Conservation (phyloP, 2,888 invertebrate species). For the Apoda limacodes region DNA sequence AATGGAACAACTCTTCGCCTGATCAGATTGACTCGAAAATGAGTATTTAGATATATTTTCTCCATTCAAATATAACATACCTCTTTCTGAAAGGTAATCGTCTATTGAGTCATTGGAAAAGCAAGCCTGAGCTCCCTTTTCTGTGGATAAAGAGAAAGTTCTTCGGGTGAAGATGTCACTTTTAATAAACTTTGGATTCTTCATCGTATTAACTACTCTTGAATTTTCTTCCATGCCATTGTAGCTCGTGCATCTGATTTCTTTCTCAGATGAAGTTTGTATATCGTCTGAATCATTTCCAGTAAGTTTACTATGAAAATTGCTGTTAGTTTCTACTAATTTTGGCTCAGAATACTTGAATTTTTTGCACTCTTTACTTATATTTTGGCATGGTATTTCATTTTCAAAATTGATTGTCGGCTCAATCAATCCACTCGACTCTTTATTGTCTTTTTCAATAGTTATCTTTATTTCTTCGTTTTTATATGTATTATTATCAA, state of each 20-base stretch:
- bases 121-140: constrained; percentile 41
- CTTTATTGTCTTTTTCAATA: constrained; percentile 5
- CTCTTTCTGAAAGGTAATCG: constrained; percentile 45
- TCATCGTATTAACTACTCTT: constrained; percentile 4
- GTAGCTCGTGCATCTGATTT: constrained; percentile 39
- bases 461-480: constrained; percentile 4
- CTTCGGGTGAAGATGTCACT: constrained; percentile 16
- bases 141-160: constrained; percentile 28
- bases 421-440: too few relatives aligned
- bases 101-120: constrained; percentile 54
- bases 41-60: constrained; percentile 42
- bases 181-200: constrained; percentile 14
- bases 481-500: constrained; percentile 7
- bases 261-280: constrained; percentile 32
- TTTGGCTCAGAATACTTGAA: constrained; percentile 12
- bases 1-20: constrained; percentile 23
- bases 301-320: constrained; percentile 7
- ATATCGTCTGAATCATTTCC: constrained; percentile 5
- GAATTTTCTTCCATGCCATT: constrained; percentile 19
- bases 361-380: constrained; percentile 8
- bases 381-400: constrained; percentile 20
- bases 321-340: constrained; percentile 9
- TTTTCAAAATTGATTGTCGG: constrained; percentile 31
- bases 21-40: constrained; percentile 27
- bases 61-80: constrained; percentile 31